Evolutionary conservation across 2,113 vertebrate species (phyloP).

Genomic region (Heterochromis multidens): DNA sequence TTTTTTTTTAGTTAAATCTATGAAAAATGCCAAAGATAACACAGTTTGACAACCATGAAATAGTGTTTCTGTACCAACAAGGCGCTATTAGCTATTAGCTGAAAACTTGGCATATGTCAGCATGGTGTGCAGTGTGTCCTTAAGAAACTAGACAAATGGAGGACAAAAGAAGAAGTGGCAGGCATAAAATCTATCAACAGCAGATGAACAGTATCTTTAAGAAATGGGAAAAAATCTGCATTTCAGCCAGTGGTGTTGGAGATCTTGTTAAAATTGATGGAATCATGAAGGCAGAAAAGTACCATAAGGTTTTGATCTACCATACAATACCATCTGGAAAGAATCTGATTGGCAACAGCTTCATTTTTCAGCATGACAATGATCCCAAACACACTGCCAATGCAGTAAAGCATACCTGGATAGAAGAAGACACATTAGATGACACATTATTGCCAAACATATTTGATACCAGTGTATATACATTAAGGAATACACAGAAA

Average conservation of each 20-base stretch:
- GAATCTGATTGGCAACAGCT: not conserved
- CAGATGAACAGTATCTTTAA: no score
- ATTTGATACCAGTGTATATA: not conserved
- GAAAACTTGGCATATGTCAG: not conserved
- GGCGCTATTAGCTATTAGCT: no score
- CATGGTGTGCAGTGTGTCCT: not conserved
- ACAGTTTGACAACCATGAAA: not conserved
- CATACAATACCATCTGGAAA: not conserved
- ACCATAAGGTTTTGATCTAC: not conserved
- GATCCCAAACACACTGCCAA: fast-evolving
- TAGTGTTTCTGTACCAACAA: not conserved
- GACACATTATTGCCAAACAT: no score
- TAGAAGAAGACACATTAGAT: no score
- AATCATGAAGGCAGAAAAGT: not conserved
- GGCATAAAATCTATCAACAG: no score
- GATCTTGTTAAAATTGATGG: not conserved
- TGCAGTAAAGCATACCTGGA: no score
- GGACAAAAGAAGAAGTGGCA: no score
- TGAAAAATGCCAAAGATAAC: not conserved
- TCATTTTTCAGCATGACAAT: not conserved
- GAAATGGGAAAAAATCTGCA: not conserved
- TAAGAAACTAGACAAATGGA: not conserved
- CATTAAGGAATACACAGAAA: not conserved
- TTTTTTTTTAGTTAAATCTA: fast-evolving
- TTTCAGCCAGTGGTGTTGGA: not conserved